Conservation (phyloP, 2,888 invertebrate species). For the Drosophila mayaguana region DNA sequence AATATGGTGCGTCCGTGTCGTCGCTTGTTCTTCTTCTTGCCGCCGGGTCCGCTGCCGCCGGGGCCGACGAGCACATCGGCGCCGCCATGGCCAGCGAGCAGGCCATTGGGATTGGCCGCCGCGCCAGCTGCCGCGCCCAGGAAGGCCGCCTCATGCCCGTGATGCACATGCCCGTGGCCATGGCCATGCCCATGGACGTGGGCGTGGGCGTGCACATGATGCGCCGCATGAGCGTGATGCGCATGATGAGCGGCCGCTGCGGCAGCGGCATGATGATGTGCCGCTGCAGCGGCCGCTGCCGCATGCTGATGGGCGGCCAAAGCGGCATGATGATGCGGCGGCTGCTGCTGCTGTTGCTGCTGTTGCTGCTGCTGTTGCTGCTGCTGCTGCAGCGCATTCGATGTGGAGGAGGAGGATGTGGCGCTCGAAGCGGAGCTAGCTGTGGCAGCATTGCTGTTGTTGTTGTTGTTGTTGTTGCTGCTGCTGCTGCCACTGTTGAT, state of each 20-base stretch:
- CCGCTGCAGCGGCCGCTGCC: constrained; percentile 71
- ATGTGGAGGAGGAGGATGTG: constrained; percentile 67
- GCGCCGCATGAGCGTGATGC: constrained; percentile 72
- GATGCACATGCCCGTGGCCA: constrained; percentile 69
- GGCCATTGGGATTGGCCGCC: constrained; percentile 63
- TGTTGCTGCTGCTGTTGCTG: constrained; percentile 34
- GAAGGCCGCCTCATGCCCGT: constrained; percentile 72
- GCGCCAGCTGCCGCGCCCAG: constrained; percentile 52
- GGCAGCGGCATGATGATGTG: constrained; percentile 75
- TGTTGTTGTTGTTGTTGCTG: constrained; percentile 8
- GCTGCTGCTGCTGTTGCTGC: constrained; percentile 47
- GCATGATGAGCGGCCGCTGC: constrained; percentile 74
- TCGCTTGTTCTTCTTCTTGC: constrained; percentile 97
- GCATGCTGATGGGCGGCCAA: constrained; percentile 76
- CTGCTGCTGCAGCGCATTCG: constrained; percentile 20
- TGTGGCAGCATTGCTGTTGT: constrained; percentile 11
- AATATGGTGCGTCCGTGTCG: constrained; percentile 99
- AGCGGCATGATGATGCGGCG: constrained; percentile 66
- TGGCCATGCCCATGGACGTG: constrained; percentile 63
- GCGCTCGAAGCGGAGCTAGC: constrained; percentile 34
- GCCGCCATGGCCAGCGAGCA: constrained; percentile 56
- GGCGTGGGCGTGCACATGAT: constrained; percentile 51
- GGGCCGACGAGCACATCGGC: constrained; percentile 67
- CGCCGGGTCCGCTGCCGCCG: constrained; percentile 71
- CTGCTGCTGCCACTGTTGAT: neutral